Conservation (phyloP, 2,113 vertebrate genomes). For the Antechinus flavipes region DNA sequence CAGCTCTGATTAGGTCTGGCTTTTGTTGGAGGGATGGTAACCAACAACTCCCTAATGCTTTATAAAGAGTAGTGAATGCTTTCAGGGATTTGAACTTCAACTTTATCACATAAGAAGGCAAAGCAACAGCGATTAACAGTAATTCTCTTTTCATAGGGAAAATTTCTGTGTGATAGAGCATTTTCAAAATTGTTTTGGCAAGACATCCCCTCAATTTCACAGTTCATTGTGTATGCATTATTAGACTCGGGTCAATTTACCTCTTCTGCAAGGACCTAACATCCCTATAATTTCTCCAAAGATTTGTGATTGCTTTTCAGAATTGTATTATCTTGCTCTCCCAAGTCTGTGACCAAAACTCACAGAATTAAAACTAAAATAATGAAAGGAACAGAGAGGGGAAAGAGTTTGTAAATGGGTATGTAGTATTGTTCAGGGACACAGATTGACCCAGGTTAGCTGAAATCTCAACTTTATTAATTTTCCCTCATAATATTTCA, state of each 20-base stretch:
- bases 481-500: constrained; percentile 52
- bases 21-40: constrained; percentile 7
- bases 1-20: not conserved
- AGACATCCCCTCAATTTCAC: constrained; percentile 70
- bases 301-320: constrained; percentile 62
- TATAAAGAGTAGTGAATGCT: not conserved
- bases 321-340: constrained; percentile 58
- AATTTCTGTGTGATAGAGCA: constrained; percentile 4
- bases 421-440: not conserved
- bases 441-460: constrained; percentile 35
- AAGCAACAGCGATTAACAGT: constrained; percentile 31
- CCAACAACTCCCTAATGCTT: not conserved
- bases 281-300: constrained; percentile 57
- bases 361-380: constrained; percentile 64
- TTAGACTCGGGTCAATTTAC: constrained; percentile 61
- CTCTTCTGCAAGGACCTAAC: constrained; percentile 11
- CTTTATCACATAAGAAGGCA: constrained; percentile 19
- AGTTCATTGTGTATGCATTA: constrained; percentile 44
- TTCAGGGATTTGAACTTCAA: constrained; percentile 16
- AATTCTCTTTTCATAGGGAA: constrained; percentile 43
- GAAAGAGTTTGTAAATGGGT: not conserved
- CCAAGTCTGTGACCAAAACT: constrained; percentile 54
- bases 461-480: constrained; percentile 38
- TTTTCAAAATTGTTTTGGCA: constrained; percentile 50
- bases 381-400: not conserved